A percentile compares a stretch with the other conserved stretches of the same genome.
Evolutionary conservation across 2,113 vertebrate species (phyloP).

Genomic region (Callaeas wilsoni): DNA sequence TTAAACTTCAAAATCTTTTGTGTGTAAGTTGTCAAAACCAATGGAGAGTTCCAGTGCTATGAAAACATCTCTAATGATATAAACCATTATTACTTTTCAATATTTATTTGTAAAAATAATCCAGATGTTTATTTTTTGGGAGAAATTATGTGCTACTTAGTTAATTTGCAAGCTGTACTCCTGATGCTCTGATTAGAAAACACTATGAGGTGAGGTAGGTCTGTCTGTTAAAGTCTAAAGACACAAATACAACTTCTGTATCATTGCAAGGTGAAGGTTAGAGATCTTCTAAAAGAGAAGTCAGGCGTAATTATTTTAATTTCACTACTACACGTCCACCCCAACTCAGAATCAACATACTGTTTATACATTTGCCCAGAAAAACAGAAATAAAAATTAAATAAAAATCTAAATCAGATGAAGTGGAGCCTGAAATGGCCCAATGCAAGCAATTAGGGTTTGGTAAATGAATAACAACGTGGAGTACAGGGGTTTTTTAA

Average conservation of each 20-base stretch:
- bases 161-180: not conserved
- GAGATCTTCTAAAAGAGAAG: not conserved
- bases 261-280: not conserved
- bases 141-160: not conserved
- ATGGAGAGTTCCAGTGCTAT: not conserved
- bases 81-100: not conserved
- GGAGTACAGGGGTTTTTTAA: not conserved
- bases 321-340: not conserved
- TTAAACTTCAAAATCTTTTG: not conserved
- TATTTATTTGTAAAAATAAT: not conserved
- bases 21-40: not conserved
- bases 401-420: not conserved
- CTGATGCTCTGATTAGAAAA: not conserved
- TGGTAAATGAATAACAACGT: not conserved
- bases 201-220: fast-evolving
- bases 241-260: not conserved
- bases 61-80: not conserved
- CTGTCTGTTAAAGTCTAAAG: not conserved
- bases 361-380: not conserved
- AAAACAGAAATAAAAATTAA: not conserved
- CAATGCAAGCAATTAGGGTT: not conserved
- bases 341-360: not conserved
- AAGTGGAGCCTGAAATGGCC: not conserved
- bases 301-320: not conserved
- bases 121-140: not conserved